Percentiles rank a stretch among this genome's conserved stretches.
Conservation (phyloP, 2,888 invertebrate genomes). For the Ichneumon xanthorius region DNA sequence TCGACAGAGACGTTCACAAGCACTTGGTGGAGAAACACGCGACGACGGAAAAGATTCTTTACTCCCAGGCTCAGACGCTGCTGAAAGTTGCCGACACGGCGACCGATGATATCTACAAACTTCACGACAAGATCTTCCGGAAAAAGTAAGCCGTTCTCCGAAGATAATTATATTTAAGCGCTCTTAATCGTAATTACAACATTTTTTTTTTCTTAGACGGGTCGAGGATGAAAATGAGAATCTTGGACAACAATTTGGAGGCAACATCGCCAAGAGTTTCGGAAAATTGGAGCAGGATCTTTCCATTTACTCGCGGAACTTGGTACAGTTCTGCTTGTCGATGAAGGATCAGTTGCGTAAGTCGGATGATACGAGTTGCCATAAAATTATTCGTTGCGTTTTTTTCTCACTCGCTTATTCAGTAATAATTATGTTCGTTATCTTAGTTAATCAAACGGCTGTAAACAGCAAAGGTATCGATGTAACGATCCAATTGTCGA, state of each 20-base stretch:
- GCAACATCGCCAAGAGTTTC: constrained; percentile 75
- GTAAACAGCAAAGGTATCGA: constrained; percentile 72
- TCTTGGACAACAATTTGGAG: constrained; percentile 77
- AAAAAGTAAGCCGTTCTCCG: constrained; percentile 75
- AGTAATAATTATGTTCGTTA: constrained; percentile 13
- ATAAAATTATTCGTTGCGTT: neutral
- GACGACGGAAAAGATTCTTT: constrained; percentile 88
- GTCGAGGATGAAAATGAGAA: constrained; percentile 79
- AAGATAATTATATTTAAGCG: constrained; percentile 15
- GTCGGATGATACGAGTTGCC: neutral
- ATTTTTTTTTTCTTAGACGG: constrained; percentile 69
- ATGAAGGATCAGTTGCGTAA: constrained; percentile 75
- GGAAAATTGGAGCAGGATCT: constrained; percentile 77
- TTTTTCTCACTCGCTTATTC: constrained; percentile 16
- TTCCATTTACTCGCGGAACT: constrained; percentile 73
- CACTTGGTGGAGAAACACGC: constrained; percentile 88
- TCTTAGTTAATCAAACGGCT: constrained; percentile 68
- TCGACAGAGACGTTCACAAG: constrained; percentile 88
- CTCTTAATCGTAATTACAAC: neutral
- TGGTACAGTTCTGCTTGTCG: constrained; percentile 76
- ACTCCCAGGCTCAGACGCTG: constrained; percentile 88
- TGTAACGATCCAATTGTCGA: constrained; percentile 73
- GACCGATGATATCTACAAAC: constrained; percentile 87
- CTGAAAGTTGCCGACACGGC: constrained; percentile 88
- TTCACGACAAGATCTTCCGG: constrained; percentile 88